Base-by-base conservation (phyloP, 2,888 invertebrate species). In the Cheilosia pagana region DNA sequence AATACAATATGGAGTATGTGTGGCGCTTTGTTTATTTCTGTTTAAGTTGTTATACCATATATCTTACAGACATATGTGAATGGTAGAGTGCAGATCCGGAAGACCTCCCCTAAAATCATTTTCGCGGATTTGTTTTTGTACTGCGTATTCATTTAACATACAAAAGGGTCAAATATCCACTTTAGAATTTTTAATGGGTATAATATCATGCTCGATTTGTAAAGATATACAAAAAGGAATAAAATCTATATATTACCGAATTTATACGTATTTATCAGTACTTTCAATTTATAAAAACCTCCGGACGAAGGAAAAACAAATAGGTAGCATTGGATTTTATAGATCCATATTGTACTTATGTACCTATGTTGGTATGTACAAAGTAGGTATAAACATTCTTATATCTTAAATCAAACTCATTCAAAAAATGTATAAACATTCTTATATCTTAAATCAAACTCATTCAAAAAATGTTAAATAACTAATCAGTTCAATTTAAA, bases 1-100 rank as follows among this genome's bases (percentile, higher is more conserved):
- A 35, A 39, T 71, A 48, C n/a, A 35, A 70, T 75, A 39, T 48
- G 41, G 65, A 67, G 71, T 62, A 45, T 45, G 41, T 85, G 65
- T 55, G 65, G 63, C 39, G 65, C 57, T 71, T 81, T 67, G 81
- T 71, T 81, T 85, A 85, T 85, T 62, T 21, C 55, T 81, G 75
- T 85, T 71, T 67, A 81, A 85, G 75, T 75, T 85, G 75, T 85
- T 85, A 31, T 85, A 70, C 70, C 71, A 71, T 76, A 81, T 79
- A 76, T 72, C 75, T 85, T 67, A 60, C 41, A 71, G 75, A 35
- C 85, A 76, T 76, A 81, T 71, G 81, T 45, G 52, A 60, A 75
- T 50, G 75, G 70, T 85, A n/a, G 74, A 79, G 65, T 70, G 52
- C 14, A 70, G 68, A 60, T 71, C 65, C 71, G 62, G 62, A 75